Base-by-base conservation (phyloP, 1,140 invertebrate genomes). In the Nasonia vitripennis region DNA sequence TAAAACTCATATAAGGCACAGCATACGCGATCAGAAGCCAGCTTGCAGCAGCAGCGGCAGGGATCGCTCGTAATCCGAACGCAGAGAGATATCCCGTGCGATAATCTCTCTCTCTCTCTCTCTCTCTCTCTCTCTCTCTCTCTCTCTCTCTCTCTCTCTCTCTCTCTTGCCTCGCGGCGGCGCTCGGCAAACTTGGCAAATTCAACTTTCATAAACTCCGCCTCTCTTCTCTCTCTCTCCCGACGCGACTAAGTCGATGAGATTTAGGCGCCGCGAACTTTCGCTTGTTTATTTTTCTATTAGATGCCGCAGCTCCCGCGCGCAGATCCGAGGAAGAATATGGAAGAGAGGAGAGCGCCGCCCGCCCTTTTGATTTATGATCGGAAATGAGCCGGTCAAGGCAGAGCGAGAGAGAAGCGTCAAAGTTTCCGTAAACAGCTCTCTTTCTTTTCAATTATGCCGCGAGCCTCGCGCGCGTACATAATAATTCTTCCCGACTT, bases 201-300 rank as follows among this genome's bases (percentile, higher is more conserved):
- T 85, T 87, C 12, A 68, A 85, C 51, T 87, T 87, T 78, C 67
- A 85, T 87, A 84, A 82, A 85, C 81, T 71, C 68, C 2, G 31
- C 23, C 68, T 31, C 68, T 31, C 27, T 7, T 78, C 45, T 70
- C 23, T 51, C 41, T 51, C 41, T 78, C 45, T 70, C 20, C 67
- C 41, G 75, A 55, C 77, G 78, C 74, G 55, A 62, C 77, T 86
- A 84, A 78, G 83, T 78, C 86, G 71, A 78, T 85, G 84, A 88
- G 88, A 90, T 89, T 89, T 90, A 89, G 87, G 88, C 84, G 81
- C 81, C 82, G 83, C 84, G 78, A 90, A 90, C 85, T 90, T 89
- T 88, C 48, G 81, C 37, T 86, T 89, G 87, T 89, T 91, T 90
- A 91, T 91, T 91, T 90, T 91, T 90, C 89, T 89, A 91, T 91